Conservation (phyloP, 1,140 invertebrate genomes). For the Hetaerina americana region DNA sequence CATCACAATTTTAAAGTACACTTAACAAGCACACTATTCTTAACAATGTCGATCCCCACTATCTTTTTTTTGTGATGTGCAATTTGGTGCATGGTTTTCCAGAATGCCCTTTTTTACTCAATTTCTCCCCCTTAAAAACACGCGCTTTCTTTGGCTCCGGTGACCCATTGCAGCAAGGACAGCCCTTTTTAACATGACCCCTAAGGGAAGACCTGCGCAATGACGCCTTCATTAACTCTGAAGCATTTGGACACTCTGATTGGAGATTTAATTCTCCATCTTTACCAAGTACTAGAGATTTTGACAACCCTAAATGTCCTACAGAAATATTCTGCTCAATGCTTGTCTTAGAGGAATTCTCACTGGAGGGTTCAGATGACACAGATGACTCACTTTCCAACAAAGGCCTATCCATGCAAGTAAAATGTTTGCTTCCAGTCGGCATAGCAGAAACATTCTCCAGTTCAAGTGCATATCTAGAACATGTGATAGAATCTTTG, state of each 20-base stretch:
- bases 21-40: constrained; percentile 2
- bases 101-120: constrained; percentile 4
- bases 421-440: not conserved
- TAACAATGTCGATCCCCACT: constrained; percentile 8
- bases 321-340: not conserved
- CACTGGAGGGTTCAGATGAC: not conserved
- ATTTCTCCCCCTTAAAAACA: constrained; percentile 10
- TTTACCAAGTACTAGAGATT: not conserved
- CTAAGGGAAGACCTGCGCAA: constrained; percentile 3
- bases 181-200: constrained; percentile 12
- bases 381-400: not conserved
- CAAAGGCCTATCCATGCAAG: not conserved
- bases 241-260: not conserved
- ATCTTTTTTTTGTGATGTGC: constrained; percentile 10
- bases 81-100: constrained; percentile 1
- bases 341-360: not conserved
- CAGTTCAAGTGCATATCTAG: not conserved
- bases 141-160: constrained; percentile 10
- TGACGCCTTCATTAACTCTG: not conserved
- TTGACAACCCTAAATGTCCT: not conserved
- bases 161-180: constrained; percentile 12
- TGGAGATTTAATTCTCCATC: not conserved
- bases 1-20: constrained; percentile 2
- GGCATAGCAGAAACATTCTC: not conserved
- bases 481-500: not conserved